phyloP scores from a whole-genome alignment of 2,888 invertebrate species.

The Apeira syringaria region DNA sequence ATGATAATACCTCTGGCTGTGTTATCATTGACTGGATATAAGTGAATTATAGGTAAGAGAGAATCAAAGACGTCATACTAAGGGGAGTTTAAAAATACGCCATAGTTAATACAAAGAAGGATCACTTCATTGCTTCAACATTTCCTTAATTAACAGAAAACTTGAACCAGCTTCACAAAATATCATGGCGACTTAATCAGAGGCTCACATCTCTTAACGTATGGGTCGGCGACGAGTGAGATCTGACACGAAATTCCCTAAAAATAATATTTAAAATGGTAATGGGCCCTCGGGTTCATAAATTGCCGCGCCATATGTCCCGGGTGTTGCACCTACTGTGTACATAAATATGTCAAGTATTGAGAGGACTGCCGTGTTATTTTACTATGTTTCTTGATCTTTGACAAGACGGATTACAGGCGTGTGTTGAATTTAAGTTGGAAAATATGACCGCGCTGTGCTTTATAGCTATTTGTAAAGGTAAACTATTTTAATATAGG shows the following conservation, averaged over 20 bases:
- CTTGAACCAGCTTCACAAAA: constrained; percentile 59
- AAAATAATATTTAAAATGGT: constrained; percentile 84
- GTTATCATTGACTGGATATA: too few relatives aligned
- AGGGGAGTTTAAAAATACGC: constrained; percentile 14
- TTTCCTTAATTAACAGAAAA: constrained; percentile 76
- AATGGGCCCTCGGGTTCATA: constrained; percentile 80
- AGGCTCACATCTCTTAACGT: constrained; percentile 81
- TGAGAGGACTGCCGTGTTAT: constrained; percentile 69
- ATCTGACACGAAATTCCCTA: constrained; percentile 84
- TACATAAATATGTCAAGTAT: constrained; percentile 83
- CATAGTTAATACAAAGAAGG: constrained; percentile 25
- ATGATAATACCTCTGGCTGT: too few relatives aligned
- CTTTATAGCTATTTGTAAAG: too few relatives aligned
- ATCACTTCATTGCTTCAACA: constrained; percentile 39
- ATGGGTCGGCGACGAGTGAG: constrained; percentile 78
- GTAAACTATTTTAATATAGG: too few relatives aligned
- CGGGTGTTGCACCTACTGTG: constrained; percentile 77
- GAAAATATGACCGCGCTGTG: constrained; percentile 2
- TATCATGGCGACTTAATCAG: constrained; percentile 77
- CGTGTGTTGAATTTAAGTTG: constrained; percentile 24
- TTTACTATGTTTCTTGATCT: constrained; percentile 56
- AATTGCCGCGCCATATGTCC: constrained; percentile 82
- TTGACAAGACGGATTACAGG: constrained; percentile 38
- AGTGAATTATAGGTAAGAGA: too few relatives aligned
- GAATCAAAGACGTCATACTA: constrained; percentile 1